Base-by-base conservation (phyloP, 2,113 vertebrate species). In the Falcunculus frontatus region DNA sequence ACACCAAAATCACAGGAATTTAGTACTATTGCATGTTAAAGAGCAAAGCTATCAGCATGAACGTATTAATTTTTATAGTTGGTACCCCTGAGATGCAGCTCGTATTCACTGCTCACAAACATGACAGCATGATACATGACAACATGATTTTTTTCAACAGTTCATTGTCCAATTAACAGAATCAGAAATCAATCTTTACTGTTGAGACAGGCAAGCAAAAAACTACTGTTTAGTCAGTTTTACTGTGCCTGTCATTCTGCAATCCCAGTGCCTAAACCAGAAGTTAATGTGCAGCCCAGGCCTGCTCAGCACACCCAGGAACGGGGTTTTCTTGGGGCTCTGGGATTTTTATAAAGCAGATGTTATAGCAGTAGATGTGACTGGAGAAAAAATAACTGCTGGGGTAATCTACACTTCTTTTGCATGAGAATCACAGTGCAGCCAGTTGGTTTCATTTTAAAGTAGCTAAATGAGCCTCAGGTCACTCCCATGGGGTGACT, bases 331-430 rank as follows among this genome's bases (percentile, higher is more conserved):
- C 70, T 17, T 67, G 63, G 39, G 56, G 44, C 57, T 53, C 67
- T n/a, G 68, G 47, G 41, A 87, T 50, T 91, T 93, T 93, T 78
- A 56, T 44, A 94, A 94, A 92, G 76, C 68, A 96, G 76, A 75
- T 90, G 68, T 84, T 89, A 88, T 1, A 91, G 76, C 67, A 89
- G 37, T 70, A 88, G 64, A 83, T 84, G 32, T 19, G 32, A 74
- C 56, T 82, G 47, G 27, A 35, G 70, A 46, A 92, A 86, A 91
- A 81, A 23, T 49, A 80, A 78, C 56, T 78, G 73, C 88, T 60
- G 55, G 64, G 49, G 52, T 93, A 93, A 84, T n/a, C 33, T 55
- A 60, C 44, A 49, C 26, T 12, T 67, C 64, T 94, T 80, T n/a
- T 64, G 47, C 62, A 55, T 25, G 3, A 92, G 69, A 81, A 92